These are phyloP conservation scores for Eulemur rubriventer DNA, from an alignment of 2,797 vertebrate genomes.

Conservation along the genomic window DNA sequence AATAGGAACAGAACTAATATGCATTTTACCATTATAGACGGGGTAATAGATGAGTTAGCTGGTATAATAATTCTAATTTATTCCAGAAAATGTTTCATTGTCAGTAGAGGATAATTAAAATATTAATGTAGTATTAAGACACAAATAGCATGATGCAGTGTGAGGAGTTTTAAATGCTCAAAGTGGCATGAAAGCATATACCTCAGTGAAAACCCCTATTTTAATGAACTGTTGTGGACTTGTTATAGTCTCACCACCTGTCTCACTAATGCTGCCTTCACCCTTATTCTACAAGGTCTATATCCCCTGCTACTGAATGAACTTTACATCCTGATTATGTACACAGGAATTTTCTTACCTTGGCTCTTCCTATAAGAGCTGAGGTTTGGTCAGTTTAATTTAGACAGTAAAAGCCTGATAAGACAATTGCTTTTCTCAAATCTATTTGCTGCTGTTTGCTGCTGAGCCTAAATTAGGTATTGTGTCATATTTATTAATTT, in stretches of 20 bases:
- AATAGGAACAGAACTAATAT: not conserved
- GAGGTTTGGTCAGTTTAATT: not conserved
- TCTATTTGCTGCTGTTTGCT: not conserved
- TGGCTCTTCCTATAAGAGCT: not conserved
- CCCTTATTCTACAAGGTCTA: not conserved
- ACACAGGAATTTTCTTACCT: not conserved
- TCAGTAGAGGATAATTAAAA: not conserved
- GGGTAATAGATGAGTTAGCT: not conserved
- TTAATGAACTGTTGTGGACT: not conserved
- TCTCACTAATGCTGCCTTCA: accelerated
- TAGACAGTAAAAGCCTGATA: not conserved
- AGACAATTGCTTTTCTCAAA: not conserved
- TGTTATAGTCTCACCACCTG: not conserved
- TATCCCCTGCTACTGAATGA: not conserved
- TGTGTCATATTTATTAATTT: not conserved
- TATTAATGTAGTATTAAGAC: not conserved
- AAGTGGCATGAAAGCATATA: not conserved
- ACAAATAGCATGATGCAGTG: not conserved
- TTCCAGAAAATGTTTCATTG: not conserved
- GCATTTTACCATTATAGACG: not conserved
- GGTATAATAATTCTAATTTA: not conserved
- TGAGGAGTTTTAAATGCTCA: not conserved
- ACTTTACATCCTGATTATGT: not conserved
- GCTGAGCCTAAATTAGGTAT: not conserved
- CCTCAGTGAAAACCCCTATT: not conserved